Evolutionary conservation across 1,140 invertebrate genomes (phyloP).

Genomic region (Drosophila mayri): DNA sequence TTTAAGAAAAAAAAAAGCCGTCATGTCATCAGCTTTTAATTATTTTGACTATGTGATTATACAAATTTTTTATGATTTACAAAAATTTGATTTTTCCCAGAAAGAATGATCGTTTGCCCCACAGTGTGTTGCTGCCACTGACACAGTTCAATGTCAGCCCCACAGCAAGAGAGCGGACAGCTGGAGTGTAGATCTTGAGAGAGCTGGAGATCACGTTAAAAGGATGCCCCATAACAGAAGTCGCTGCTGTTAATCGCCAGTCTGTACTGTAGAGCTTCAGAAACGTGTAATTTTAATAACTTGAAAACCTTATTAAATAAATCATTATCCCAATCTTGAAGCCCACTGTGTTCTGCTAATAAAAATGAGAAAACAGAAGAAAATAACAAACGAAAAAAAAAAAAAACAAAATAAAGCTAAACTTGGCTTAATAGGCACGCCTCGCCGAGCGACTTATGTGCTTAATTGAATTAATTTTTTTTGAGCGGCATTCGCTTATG

Average conservation of each 20-base stretch:
- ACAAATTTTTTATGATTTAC: no score
- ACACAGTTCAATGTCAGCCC: constrained; percentile 72
- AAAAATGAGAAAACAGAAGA: constrained; percentile 1
- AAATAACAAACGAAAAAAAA: constrained; percentile 12
- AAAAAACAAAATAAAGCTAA: constrained; percentile 19
- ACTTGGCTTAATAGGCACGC: constrained; percentile 24
- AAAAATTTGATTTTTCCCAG: neutral
- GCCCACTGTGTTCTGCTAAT: constrained; percentile 15
- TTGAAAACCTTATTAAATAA: neutral
- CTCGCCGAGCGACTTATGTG: constrained; percentile 67
- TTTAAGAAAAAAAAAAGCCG: no score
- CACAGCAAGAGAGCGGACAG: constrained; percentile 6
- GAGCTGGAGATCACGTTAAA: constrained; percentile 40
- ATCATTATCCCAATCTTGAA: neutral
- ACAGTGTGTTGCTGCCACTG: constrained; percentile 53
- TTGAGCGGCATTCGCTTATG: constrained; percentile 29
- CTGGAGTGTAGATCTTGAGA: constrained; percentile 6
- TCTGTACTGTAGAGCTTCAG: neutral
- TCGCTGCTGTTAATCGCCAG: constrained; percentile 27
- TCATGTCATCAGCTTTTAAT: no score
- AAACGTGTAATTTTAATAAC: neutral
- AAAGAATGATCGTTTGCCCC: neutral
- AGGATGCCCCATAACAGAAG: constrained; percentile 48
- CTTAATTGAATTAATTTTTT: constrained; percentile 63
- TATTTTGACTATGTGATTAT: no score